Percentiles rank a stretch among this genome's conserved stretches.
Evolutionary conservation across 2,113 vertebrate species (phyloP).

Genomic region (Myotis yumanensis): DNA sequence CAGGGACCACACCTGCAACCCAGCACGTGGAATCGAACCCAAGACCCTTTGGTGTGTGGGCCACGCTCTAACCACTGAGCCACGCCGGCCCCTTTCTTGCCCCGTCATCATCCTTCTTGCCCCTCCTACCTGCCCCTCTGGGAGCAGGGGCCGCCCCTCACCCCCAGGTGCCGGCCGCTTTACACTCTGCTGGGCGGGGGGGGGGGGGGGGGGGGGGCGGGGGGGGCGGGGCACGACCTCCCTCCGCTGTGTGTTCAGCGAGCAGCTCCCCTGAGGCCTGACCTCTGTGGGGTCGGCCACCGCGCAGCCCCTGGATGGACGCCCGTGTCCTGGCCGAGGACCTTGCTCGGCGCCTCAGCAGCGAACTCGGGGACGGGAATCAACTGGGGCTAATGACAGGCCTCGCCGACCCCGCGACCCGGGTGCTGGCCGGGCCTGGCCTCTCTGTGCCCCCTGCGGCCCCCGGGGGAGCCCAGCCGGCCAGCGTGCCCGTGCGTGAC

Average conservation of each 20-base stretch:
- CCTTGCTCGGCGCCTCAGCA: neutral
- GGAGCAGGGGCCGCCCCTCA: fast-evolving
- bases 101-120: too few relatives aligned
- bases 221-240: too few relatives aligned
- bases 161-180: neutral
- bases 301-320: too few relatives aligned
- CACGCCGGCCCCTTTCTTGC: too few relatives aligned
- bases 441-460: neutral
- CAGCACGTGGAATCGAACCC: too few relatives aligned
- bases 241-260: neutral
- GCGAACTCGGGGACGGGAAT: neutral
- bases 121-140: too few relatives aligned
- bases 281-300: neutral
- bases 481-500: neutral
- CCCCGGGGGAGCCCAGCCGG: neutral
- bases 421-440: neutral
- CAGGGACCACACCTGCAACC: too few relatives aligned
- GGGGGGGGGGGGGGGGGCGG: too few relatives aligned
- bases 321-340: neutral
- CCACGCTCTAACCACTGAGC: too few relatives aligned
- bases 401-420: neutral
- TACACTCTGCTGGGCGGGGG: neutral
- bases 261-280: neutral
- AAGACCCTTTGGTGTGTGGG: too few relatives aligned
- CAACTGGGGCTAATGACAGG: too few relatives aligned